A percentile compares a stretch with the other conserved stretches of the same genome.
phyloP scores from a whole-genome alignment of 1,140 invertebrate genomes.

The Pogonus chalceus region DNA sequence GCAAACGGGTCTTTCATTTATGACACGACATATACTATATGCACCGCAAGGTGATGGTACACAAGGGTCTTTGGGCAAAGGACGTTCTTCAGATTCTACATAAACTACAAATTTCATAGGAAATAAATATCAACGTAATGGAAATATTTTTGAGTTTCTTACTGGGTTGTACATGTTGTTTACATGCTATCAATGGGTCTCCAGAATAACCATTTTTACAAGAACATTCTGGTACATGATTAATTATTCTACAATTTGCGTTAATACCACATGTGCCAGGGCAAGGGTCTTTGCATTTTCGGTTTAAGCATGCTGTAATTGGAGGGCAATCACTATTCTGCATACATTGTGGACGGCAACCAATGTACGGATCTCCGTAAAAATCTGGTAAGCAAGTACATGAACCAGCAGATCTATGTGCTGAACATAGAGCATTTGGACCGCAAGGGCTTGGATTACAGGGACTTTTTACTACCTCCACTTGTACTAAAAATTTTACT shows the following conservation, averaged over 20 bases:
- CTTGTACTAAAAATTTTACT: too few species aligned
- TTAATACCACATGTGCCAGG: conserved; percentile 68
- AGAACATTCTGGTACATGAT: conserved; percentile 71
- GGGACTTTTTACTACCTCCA: conserved; percentile 44
- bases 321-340: conserved; percentile 67
- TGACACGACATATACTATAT: conserved; percentile 51
- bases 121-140: conserved; percentile 20
- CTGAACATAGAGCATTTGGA: conserved; percentile 66
- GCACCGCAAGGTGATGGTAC: conserved; percentile 58
- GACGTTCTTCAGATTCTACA: conserved; percentile 38
- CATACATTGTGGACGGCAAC: conserved; percentile 72
- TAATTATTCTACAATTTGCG: conserved; percentile 68
- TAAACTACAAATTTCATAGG: not conserved
- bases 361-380: conserved; percentile 71
- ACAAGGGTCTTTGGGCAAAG: conserved; percentile 52
- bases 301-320: conserved; percentile 66
- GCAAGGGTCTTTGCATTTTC: conserved; percentile 75
- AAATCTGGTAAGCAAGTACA: conserved; percentile 72
- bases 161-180: conserved; percentile 48
- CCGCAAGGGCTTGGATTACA: conserved; percentile 78
- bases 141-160: conserved; percentile 32
- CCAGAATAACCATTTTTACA: conserved; percentile 66
- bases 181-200: conserved; percentile 63
- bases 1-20: conserved; percentile 47
- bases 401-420: conserved; percentile 63